Evolutionary conservation across 1,140 invertebrate species (phyloP).

Genomic region (Drosophila parvula): DNA sequence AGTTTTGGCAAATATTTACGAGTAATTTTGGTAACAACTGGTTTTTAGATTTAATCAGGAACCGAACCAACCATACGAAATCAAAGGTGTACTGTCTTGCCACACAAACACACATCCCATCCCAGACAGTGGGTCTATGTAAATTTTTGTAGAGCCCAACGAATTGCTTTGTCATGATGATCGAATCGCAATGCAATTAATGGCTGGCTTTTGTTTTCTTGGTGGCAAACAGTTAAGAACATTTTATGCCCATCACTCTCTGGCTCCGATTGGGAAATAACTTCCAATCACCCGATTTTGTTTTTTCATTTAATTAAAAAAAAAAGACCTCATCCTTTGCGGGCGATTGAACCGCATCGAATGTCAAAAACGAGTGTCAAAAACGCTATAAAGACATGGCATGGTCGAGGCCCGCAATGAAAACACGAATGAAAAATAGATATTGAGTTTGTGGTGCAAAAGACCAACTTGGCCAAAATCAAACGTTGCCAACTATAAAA

Average conservation of each 20-base stretch:
- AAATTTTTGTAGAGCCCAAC: slow-evolving; percentile 2
- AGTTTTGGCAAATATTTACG: slow-evolving; percentile 17
- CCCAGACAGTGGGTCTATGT: slow-evolving; percentile 24
- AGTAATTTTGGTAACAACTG: slow-evolving; percentile 9
- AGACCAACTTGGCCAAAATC: slow-evolving; percentile 40
- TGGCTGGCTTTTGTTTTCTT: not conserved
- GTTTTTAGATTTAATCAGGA: slow-evolving; percentile 25
- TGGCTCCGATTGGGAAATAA: slow-evolving; percentile 1
- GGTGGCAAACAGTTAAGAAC: slow-evolving; percentile 8
- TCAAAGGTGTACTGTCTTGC: not conserved
- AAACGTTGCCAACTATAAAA: slow-evolving; percentile 38
- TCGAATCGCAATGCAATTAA: slow-evolving; percentile 15
- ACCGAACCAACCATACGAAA: not conserved
- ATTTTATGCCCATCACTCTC: slow-evolving; percentile 11
- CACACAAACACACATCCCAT: not conserved
- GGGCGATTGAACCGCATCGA: slow-evolving; percentile 5
- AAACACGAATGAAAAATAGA: slow-evolving; percentile 8
- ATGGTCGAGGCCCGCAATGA: slow-evolving; percentile 39
- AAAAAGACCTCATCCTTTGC: slow-evolving; percentile 5
- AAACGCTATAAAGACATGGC: slow-evolving; percentile 24
- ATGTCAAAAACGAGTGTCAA: slow-evolving; percentile 35
- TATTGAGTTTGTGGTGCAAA: slow-evolving; percentile 33
- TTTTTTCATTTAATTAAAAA: not conserved
- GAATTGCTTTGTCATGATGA: slow-evolving; percentile 38
- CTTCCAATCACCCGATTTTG: not conserved